Evolutionary conservation across 2,797 vertebrate genomes (phyloP).

Genomic region (Streptopelia turtur): DNA sequence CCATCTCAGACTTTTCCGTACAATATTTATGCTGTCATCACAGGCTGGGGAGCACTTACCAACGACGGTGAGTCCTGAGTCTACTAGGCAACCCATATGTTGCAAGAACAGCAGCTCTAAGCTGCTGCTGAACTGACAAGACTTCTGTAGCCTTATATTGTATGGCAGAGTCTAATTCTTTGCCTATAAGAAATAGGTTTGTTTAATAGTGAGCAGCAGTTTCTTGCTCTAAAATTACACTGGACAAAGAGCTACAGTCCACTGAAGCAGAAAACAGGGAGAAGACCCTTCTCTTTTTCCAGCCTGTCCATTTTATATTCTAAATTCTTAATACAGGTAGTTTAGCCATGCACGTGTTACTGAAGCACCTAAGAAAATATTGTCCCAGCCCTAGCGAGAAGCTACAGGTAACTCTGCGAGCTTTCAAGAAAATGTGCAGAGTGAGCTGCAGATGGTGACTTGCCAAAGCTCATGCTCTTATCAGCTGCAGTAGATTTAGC

Average conservation of each 20-base stretch:
- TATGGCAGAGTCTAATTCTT: not conserved
- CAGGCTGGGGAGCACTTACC: conserved; percentile 78
- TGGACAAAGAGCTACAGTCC: not conserved
- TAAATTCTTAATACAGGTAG: not conserved
- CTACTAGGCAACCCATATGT: not conserved
- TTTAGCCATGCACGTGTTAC: not conserved
- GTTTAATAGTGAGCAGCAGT: not conserved
- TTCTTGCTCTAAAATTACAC: not conserved
- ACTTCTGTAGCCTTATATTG: not conserved
- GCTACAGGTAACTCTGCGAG: not conserved
- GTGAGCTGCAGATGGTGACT: not conserved
- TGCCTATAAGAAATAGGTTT: not conserved
- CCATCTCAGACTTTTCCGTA: conserved; percentile 64
- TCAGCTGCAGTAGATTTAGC: not conserved
- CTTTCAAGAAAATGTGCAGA: not conserved
- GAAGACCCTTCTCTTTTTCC: not conserved
- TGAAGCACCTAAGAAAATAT: not conserved
- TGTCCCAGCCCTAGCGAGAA: not conserved
- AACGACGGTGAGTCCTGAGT: conserved; percentile 69
- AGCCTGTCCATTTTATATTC: not conserved
- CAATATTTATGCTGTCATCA: conserved; percentile 70
- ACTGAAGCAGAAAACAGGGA: not conserved
- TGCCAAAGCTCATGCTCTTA: not conserved
- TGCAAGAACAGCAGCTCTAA: not conserved
- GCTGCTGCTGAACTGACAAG: not conserved